Evolutionary conservation across 2,888 invertebrate genomes (phyloP), one percentile per base, ranked within the genome.

Genomic region (Beris chalybata): DNA sequence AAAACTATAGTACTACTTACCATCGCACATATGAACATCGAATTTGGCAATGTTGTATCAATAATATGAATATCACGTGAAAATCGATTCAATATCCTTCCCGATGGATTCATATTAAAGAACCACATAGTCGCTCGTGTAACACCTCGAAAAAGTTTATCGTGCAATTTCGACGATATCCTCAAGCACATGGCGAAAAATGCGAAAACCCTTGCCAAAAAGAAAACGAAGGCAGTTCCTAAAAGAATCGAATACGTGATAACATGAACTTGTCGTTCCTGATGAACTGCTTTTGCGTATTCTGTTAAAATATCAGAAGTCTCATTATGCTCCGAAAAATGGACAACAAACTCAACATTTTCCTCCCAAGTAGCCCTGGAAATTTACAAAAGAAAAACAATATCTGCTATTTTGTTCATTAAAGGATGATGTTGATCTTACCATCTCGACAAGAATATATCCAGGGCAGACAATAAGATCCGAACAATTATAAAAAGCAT

Each of bases 371-470:
- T 61, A 9, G 61, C 61, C 61, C 61, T 61, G 52, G 38, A 52
- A 50, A 38, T 3, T 32, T 13, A 22, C 22, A 59, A 7, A 48
- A 13, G 13, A 29, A n/a, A 30, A 22, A 3, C 22, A 2, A 22
- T 22, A 3, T 22, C 22, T 2, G 3, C 22, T 22, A 22, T 3
- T 22, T 22, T 22, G 22, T 22, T 13, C 13, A 55, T 55, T 3
- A 38, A 31, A 2, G 5, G 31, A 31, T 57, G 1, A 57, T 53
- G 9, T 4, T 53, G 29, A 58, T 72, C 73, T 73, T 77, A 87
- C 90, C 91, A 92, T 73, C 84, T 86, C 71, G 89, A 89, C 0
- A 92, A 83, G 84, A 90, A 92, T 73, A 85, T 91, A 74, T 92
- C 92, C 0, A 86, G 83, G 0, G 85, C 85, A 15, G 88, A 89